Percentiles rank a stretch among this genome's conserved stretches.
Evolutionary conservation across 1,140 invertebrate genomes (phyloP).

Genomic region (Gryon sp.): DNA sequence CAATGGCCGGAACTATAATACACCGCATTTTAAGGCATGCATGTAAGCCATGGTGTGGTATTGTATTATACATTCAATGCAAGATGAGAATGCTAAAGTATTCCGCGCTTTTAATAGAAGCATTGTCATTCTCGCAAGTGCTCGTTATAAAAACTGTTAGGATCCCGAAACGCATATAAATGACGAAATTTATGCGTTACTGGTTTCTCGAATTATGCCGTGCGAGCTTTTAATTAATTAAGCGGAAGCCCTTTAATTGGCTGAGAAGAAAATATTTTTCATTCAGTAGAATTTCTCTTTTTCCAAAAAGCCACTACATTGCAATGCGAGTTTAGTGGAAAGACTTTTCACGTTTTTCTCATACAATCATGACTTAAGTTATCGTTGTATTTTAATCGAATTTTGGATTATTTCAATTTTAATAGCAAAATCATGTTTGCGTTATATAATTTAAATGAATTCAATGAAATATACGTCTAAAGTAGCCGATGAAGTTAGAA

Average conservation of each 20-base stretch:
- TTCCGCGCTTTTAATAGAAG: slow-evolving; percentile 51
- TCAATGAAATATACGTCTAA: no score
- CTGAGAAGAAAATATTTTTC: neutral
- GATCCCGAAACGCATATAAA: slow-evolving; percentile 41
- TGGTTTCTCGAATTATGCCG: slow-evolving; percentile 5
- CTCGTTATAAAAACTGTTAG: slow-evolving; percentile 56
- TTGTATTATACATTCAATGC: slow-evolving; percentile 53
- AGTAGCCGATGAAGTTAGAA: no score
- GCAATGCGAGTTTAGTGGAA: no score
- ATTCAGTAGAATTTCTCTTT: neutral
- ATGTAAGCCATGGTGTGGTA: slow-evolving; percentile 19
- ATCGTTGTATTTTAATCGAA: no score
- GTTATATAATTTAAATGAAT: no score
- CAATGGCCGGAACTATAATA: slow-evolving; percentile 33
- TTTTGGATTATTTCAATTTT: no score
- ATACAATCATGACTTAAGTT: no score
- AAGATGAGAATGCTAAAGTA: slow-evolving; percentile 53
- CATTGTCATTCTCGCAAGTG: slow-evolving; percentile 53
- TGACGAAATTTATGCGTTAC: slow-evolving; percentile 38
- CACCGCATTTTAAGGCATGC: slow-evolving; percentile 29
- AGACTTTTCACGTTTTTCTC: no score
- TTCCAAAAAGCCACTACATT: no score
- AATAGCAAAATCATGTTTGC: no score
- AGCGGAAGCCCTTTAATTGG: slow-evolving; percentile 8
- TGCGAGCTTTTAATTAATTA: slow-evolving; percentile 31